phyloP scores from a whole-genome alignment of 2,888 invertebrate species.

The Phyllotreta striolata region DNA sequence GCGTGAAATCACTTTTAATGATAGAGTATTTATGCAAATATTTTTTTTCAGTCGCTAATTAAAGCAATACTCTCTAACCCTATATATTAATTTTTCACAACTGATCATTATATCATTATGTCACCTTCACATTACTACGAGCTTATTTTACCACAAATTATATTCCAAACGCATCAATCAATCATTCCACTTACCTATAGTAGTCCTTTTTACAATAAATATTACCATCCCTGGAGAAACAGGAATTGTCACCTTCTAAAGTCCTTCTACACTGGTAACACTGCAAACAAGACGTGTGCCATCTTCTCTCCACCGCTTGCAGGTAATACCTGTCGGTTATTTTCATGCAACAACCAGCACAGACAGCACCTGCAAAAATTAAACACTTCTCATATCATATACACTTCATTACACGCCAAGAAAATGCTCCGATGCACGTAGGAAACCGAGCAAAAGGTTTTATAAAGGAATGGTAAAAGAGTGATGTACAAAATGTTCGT shows the following conservation, averaged over 20 bases:
- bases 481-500: too few relatives aligned
- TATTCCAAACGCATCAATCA: too few relatives aligned
- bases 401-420: background rate
- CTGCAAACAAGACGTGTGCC: constrained; percentile 91
- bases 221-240: constrained; percentile 90
- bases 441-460: too few relatives aligned
- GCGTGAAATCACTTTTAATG: too few relatives aligned
- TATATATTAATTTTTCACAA: too few relatives aligned
- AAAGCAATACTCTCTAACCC: too few relatives aligned
- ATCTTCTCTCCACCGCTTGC: constrained; percentile 89
- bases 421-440: too few relatives aligned
- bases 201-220: constrained; percentile 98
- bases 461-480: too few relatives aligned
- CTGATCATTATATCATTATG: background rate
- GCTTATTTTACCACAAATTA: too few relatives aligned
- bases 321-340: constrained; percentile 91
- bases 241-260: constrained; percentile 89
- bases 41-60: too few relatives aligned
- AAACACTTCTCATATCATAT: constrained; percentile 8
- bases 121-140: background rate
- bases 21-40: too few relatives aligned
- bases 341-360: constrained; percentile 87
- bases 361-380: constrained; percentile 64
- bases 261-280: constrained; percentile 91
- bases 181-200: constrained; percentile 77